Evolutionary conservation across 2,888 invertebrate species (phyloP).

Genomic region (Acronicta aceris): DNA sequence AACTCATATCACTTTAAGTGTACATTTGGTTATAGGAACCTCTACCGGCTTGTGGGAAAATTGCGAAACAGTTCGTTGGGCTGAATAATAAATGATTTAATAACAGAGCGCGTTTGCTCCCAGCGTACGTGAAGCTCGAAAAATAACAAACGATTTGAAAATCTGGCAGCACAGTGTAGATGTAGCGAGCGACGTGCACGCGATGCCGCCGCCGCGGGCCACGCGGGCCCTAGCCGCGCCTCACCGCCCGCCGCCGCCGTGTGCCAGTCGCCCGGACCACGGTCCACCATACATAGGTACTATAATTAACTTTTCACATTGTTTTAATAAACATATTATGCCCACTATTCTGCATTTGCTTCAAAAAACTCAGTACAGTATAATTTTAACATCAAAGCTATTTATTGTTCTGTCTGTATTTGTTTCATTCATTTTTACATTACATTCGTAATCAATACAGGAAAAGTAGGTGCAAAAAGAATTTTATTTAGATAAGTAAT

Average conservation of each 20-base stretch:
- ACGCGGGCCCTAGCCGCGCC: constrained; percentile 60
- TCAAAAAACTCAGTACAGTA: no score
- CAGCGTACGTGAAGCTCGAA: constrained; percentile 82
- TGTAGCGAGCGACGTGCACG: constrained; percentile 59
- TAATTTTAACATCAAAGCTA: no score
- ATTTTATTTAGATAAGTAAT: constrained; percentile 14
- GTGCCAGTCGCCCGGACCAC: constrained; percentile 12
- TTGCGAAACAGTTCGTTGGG: constrained; percentile 87
- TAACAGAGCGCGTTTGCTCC: constrained; percentile 87
- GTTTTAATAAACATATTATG: constrained; percentile 27
- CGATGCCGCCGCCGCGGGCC: constrained; percentile 67
- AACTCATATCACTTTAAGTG: constrained; percentile 64
- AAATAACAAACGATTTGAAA: constrained; percentile 87
- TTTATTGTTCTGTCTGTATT: no score
- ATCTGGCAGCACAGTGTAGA: constrained; percentile 72
- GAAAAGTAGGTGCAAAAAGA: constrained; percentile 16
- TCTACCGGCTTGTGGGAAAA: constrained; percentile 81
- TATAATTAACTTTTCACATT: constrained; percentile 38
- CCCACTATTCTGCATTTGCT: background rate
- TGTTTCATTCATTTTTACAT: no score
- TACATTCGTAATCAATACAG: no score
- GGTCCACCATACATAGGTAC: constrained; percentile 11
- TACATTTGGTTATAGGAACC: constrained; percentile 61
- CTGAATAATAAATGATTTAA: constrained; percentile 89
- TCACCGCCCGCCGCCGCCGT: constrained; percentile 42